Base-by-base conservation (phyloP, 2,797 vertebrate species). In the Dipus sagitta region DNA sequence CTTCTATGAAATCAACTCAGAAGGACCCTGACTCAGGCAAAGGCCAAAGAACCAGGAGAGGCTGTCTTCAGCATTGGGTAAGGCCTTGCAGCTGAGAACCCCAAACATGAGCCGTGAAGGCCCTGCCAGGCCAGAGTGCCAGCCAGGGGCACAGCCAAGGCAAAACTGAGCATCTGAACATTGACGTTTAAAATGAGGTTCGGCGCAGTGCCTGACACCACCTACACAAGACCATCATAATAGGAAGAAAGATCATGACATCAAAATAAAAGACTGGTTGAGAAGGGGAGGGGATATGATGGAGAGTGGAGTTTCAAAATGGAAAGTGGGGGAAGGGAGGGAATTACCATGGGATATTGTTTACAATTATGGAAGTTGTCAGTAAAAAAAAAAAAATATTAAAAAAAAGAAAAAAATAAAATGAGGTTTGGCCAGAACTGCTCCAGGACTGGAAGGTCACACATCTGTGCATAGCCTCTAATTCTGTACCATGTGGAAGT, bases 81-180 rank as follows among this genome's bases (percentile, higher is more conserved):
- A 13, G 6, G 60, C 67, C 30, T 86, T 3, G 3, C 20, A 12
- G 38, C 5, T 0, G 5, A n/a, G 74, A 75, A 26, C 21, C 65
- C 75, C 28, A 0, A 1, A 38, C 26, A 23, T 26, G 8, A 23
- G n/a, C 67, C 5, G 24, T 24, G 42, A 20, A 68, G 38, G 11
- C 7, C 26, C 47, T n/a, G 3, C 18, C 68, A 75, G 90, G 82
- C 67, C 13, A 2, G 0, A 67, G 23, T 18, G 32, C 5, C 21
- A 8, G 65, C 70, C 28, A 13, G 76, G 20, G 14, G 4, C 21
- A 47, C 0, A 3, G 32, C 23, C 21, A 42, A 47, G 24, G 10
- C n/a, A 3, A 0, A 7, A 1, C 18, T 9, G 0, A 32, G 20
- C 1, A 0, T 11, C 18, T 4, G 0, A 32, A 24, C 1, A 0